A percentile compares a stretch with the other conserved stretches of the same genome.
phyloP scores from a whole-genome alignment of 2,888 invertebrate species.

The Chrysina gloriosa region DNA sequence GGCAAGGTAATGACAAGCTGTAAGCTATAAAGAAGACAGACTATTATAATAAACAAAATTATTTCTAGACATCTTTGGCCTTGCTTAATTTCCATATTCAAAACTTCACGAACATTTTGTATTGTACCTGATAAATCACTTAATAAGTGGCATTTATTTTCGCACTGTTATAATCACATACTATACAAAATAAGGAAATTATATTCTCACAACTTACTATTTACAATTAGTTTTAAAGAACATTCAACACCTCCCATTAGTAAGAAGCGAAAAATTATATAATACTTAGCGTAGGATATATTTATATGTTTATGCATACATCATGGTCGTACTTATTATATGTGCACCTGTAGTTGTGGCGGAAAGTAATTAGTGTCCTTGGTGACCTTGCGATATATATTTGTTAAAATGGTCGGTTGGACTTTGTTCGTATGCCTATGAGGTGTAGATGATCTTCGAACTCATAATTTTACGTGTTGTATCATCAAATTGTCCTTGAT shows the following conservation, averaged over 20 bases:
- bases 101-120: too few relatives aligned
- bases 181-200: not conserved
- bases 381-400: slow-evolving; percentile 17
- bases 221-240: not conserved
- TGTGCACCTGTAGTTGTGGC: not conserved
- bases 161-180: not conserved
- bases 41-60: too few relatives aligned
- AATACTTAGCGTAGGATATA: too few relatives aligned
- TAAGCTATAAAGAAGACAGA: too few relatives aligned
- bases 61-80: too few relatives aligned
- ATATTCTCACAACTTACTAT: not conserved
- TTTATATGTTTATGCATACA: not conserved
- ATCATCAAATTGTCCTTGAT: slow-evolving; percentile 32
- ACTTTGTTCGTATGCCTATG: slow-evolving; percentile 8
- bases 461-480: slow-evolving; percentile 6
- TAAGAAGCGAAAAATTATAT: not conserved
- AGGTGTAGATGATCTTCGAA: slow-evolving; percentile 20
- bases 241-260: not conserved
- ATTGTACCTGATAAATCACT: too few relatives aligned
- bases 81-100: too few relatives aligned
- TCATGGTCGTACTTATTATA: not conserved
- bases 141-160: not conserved
- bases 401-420: not conserved
- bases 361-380: not conserved
- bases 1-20: too few relatives aligned